Conservation (phyloP, 2,113 vertebrate species). For the Dinomys branickii region DNA sequence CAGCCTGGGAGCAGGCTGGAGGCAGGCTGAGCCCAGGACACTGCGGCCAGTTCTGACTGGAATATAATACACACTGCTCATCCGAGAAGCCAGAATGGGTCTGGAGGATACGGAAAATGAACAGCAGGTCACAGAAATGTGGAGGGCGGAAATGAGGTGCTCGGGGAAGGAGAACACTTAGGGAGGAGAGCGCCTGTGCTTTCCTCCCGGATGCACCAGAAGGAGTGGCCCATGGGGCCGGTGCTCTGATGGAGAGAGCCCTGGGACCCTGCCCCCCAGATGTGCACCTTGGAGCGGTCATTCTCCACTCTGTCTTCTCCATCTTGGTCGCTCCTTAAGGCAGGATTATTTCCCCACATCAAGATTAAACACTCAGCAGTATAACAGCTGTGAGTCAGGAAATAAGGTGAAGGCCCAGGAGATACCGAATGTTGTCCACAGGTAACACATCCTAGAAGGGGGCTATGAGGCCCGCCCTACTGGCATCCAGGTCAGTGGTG, state of each 20-base stretch:
- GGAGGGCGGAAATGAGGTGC: not conserved
- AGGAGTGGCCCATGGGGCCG: not conserved
- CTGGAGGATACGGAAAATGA: slow-evolving; percentile 78
- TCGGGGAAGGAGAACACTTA: not conserved
- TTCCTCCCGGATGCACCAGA: not conserved
- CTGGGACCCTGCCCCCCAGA: not conserved
- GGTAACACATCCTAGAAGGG: slow-evolving; percentile 2
- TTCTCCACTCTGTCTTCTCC: not conserved
- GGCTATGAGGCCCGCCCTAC: slow-evolving; percentile 88
- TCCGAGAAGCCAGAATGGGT: slow-evolving; percentile 93
- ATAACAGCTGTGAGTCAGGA: slow-evolving; percentile 48
- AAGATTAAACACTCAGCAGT: slow-evolving; percentile 50
- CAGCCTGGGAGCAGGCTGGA: slow-evolving; percentile 89
- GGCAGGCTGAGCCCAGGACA: slow-evolving; percentile 90
- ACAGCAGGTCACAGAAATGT: slow-evolving; percentile 29
- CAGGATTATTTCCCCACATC: not conserved
- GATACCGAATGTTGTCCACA: not conserved
- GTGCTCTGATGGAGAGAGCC: not conserved
- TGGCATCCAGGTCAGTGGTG: slow-evolving; percentile 92
- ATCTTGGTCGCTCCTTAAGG: slow-evolving; percentile 46
- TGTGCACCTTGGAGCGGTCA: not conserved
- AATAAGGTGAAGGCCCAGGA: not conserved
- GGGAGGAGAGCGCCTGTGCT: not conserved
- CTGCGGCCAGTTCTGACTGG: slow-evolving; percentile 93
- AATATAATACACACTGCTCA: slow-evolving; percentile 95